A percentile compares a stretch with the other conserved stretches of the same genome.
These are phyloP conservation scores for Phalacrocorax carbo DNA, from an alignment of 2,113 vertebrate genomes.

Conservation along the genomic window DNA sequence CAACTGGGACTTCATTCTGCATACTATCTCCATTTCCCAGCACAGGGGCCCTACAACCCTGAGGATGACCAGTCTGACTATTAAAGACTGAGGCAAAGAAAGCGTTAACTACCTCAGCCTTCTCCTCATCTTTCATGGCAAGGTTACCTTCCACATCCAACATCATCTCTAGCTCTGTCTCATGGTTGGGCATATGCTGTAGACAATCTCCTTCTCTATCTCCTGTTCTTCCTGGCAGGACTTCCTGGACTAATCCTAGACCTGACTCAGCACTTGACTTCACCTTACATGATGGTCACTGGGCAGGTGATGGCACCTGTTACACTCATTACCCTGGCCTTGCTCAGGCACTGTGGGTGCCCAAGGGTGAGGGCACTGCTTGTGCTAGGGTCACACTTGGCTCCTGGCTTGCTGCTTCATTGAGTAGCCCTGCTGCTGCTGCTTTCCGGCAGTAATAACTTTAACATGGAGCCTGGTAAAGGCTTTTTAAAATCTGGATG, in stretches of 20 bases:
- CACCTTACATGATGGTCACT: accelerated
- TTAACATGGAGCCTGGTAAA: not conserved
- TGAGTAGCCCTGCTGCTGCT: not conserved
- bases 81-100: no score
- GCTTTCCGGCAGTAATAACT: not conserved
- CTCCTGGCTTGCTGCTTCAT: not conserved
- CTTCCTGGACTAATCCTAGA: not conserved
- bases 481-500: not conserved
- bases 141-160: no score
- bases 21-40: no score
- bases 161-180: not conserved
- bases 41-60: no score
- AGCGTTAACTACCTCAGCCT: no score
- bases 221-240: not conserved
- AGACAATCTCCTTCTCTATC: not conserved
- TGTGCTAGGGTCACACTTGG: not conserved
- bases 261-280: not conserved
- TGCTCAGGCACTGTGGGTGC: not conserved
- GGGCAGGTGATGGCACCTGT: not conserved
- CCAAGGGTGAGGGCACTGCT: not conserved
- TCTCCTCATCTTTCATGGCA: no score
- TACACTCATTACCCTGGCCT: not conserved
- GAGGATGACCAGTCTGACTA: no score
- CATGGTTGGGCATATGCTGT: not conserved
- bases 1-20: no score